These are phyloP conservation scores for Loriculus beryllinus DNA, from an alignment of 2,797 vertebrate species.

Conservation along the genomic window DNA sequence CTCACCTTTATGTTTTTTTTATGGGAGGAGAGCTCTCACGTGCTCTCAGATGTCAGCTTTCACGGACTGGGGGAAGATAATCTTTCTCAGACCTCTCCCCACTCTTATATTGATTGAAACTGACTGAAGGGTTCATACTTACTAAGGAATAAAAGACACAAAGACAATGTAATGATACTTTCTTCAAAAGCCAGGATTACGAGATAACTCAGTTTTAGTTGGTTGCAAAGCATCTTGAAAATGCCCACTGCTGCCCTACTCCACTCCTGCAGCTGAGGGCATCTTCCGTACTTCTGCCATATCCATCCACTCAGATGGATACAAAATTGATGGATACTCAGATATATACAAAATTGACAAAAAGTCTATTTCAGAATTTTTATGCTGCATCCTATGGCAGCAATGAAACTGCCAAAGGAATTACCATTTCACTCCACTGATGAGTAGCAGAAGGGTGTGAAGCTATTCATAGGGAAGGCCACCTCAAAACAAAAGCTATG, in stretches of 20 bases:
- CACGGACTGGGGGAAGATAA: not conserved
- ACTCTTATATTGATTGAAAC: not conserved
- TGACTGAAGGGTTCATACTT: not conserved
- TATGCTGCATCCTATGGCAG: not conserved
- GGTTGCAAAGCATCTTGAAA: not conserved
- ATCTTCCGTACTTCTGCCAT: not conserved
- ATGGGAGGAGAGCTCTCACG: not conserved
- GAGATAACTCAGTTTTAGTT: not conserved
- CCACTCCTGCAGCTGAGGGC: not conserved
- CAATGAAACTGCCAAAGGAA: slow-evolving; percentile 20
- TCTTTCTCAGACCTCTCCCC: not conserved
- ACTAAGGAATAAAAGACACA: not conserved
- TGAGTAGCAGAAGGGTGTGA: not conserved
- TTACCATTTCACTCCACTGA: not conserved
- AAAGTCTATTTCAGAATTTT: not conserved
- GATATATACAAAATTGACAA: not conserved
- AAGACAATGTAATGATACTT: not conserved
- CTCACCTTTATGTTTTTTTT: not conserved
- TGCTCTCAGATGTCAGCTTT: not conserved
- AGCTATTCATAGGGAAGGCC: slow-evolving; percentile 7
- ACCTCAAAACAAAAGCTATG: slow-evolving; percentile 2
- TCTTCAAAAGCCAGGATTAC: not conserved
- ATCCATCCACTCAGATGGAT: not conserved
- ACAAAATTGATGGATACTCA: too few relatives aligned
- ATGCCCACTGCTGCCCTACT: not conserved